Evolutionary conservation across 2,888 invertebrate species (phyloP).

Genomic region (Drosophila mettleri): DNA sequence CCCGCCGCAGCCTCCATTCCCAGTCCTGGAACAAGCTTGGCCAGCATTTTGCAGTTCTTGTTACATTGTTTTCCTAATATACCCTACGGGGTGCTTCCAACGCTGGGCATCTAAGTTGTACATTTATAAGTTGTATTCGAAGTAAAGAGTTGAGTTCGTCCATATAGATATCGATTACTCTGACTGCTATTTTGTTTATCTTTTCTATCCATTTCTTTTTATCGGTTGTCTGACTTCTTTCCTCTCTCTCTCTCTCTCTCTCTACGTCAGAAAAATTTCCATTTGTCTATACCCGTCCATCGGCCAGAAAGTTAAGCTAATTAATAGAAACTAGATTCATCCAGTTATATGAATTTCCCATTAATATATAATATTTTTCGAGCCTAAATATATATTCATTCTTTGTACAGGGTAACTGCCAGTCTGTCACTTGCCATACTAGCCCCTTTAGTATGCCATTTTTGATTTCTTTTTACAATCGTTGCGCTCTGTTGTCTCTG

Average conservation of each 20-base stretch:
- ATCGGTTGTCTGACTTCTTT: neutral
- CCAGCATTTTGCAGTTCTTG: slow-evolving; percentile 32
- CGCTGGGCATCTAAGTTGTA: neutral
- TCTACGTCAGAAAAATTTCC: too few relatives aligned
- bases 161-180: neutral
- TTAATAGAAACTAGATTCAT: neutral
- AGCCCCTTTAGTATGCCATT: too few relatives aligned
- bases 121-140: neutral
- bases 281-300: too few relatives aligned
- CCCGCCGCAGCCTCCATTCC: neutral
- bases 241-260: neutral
- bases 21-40: slow-evolving; percentile 9
- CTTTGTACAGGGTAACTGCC: neutral
- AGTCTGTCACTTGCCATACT: neutral
- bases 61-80: slow-evolving; percentile 11
- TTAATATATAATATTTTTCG: too few relatives aligned
- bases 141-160: neutral
- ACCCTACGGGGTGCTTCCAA: neutral
- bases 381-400: too few relatives aligned
- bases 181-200: neutral
- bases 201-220: too few relatives aligned
- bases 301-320: too few relatives aligned
- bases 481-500: neutral
- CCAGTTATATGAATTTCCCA: neutral
- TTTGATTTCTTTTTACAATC: neutral